Base-by-base conservation (phyloP, 2,113 vertebrate species). In the Pomatostomus ruficeps region DNA sequence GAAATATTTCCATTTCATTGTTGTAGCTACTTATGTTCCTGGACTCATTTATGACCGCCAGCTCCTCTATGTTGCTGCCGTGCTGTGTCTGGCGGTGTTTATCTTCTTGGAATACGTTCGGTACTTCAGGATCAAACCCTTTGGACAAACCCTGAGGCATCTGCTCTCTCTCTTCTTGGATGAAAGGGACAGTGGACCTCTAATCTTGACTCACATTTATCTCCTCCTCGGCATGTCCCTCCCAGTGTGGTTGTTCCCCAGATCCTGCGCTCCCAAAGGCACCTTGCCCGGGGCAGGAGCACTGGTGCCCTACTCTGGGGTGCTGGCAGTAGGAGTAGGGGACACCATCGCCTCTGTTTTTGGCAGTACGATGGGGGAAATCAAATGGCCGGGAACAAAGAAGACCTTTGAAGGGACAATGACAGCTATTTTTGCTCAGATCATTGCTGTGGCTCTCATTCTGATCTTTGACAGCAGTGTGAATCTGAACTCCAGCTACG, bases 391-490 rank as follows among this genome's bases (percentile, higher is more conserved):
- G 1, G 99, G 99, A 52, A 99, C 99, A 18, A 99, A 98, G 96
- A 99, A 99, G 96, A 99, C 99, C 17, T 98, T 99, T 75, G 99
- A 99, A 96, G 99, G 99, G 62, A 99, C 99, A 0, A 98, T 99
- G 46, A 99, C 98, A 3, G 99, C 99, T 2, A 97, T 99, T 94
- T 99, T 99, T 61, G 99, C 99, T 38, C 99, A 99, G 97, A 98
- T 99, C 91, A 99, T 99, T 45, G 98, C 99, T 3, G 98, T 99
- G 75, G 99, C 98, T 42, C 95, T 99, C n/a, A 99, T 99, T 91
- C 98, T 99, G 75, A 99, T 99, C 96, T 99, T 99, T 58, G 99
- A 99, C 71, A 97, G 96, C 42, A 98, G 94, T 13, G 98, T 99
- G 65, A 98, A 99, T 79, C 98, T 99, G 63, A 99, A 99, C 92